A percentile compares a stretch with the other conserved stretches of the same genome.
Evolutionary conservation across 2,797 vertebrate genomes (phyloP).

Genomic region (Centropyge bicolor): DNA sequence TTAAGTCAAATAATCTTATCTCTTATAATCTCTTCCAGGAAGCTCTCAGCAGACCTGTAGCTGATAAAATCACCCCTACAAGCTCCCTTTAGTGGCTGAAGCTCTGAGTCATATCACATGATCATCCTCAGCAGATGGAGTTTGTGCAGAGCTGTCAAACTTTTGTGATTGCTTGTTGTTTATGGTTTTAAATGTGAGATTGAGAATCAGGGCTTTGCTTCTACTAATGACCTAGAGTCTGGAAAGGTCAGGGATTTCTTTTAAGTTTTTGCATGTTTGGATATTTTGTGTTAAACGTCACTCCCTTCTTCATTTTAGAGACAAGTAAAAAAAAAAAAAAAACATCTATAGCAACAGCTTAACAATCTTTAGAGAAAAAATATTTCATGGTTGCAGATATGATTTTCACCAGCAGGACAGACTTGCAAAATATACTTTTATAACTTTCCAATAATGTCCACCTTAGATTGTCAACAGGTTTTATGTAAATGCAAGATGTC

Average conservation of each 20-base stretch:
- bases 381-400: neutral
- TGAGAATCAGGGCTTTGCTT: too few species aligned
- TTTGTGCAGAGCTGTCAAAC: too few species aligned
- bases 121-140: too few species aligned
- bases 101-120: too few species aligned
- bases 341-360: neutral
- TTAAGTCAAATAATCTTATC: neutral
- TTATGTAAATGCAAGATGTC: too few species aligned
- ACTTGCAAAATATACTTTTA: neutral
- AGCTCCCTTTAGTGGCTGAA: neutral
- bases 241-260: neutral
- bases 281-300: neutral
- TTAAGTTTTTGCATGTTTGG: neutral
- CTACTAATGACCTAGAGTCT: too few species aligned
- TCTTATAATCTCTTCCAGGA: neutral
- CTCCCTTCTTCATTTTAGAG: neutral
- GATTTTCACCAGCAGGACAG: too few species aligned
- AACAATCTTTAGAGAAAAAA: neutral
- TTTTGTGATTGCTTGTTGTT: too few species aligned
- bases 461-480: neutral
- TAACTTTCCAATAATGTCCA: neutral
- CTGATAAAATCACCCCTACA: too few species aligned
- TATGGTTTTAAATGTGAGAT: too few species aligned
- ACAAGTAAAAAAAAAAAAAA: too few species aligned
- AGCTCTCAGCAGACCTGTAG: neutral